Evolutionary conservation across 2,113 vertebrate genomes (phyloP), one percentile per base, ranked within the genome.

Genomic region (Eubucco bourcierii): DNA sequence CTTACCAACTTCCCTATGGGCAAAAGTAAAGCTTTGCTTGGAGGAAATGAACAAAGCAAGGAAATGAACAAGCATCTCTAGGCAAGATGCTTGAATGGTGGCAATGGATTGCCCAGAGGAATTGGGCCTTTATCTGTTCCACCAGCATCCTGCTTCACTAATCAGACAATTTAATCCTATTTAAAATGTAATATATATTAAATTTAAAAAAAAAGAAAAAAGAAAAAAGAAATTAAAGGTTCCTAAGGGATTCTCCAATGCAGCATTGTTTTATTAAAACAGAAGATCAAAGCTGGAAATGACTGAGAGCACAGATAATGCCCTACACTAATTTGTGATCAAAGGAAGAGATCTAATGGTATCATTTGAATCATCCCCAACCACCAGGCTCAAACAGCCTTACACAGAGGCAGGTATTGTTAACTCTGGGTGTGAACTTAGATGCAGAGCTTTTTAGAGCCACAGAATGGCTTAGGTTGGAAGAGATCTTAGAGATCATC

Each of bases 81-180:
- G 93, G 60, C 63, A 91, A 85, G 60, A 64, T 28, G 4, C 33
- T 83, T 82, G 47, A 87, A 90, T 75, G 80, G 67, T 60, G 56
- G 52, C 84, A 73, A 9, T 10, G 74, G 56, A 71, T 59, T 0
- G 0, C 85, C 87, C 79, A 56, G 65, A 90, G 82, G 94, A 96
- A 93, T 96, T 90, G 87, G 88, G 60, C 53, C 63, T 94, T 97
- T 96, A 96, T 97, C 95, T 96, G 31, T 53, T 90, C 23, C 81
- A 90, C 71, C 27, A 52, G 96, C 71, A 96, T 85, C 81, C 91
- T 90, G 92, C 88, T 97, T 97, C 94, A 84, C 96, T 97, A 97
- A 97, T 97, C 96, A 95, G 95, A 95, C 94, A 96, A 97, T 96
- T 97, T 97, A 97, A 98, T 97, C 92, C 96, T 89, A 94, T 97